Base-by-base conservation (phyloP, 1,140 invertebrate genomes). In the Pissodes strobi region DNA sequence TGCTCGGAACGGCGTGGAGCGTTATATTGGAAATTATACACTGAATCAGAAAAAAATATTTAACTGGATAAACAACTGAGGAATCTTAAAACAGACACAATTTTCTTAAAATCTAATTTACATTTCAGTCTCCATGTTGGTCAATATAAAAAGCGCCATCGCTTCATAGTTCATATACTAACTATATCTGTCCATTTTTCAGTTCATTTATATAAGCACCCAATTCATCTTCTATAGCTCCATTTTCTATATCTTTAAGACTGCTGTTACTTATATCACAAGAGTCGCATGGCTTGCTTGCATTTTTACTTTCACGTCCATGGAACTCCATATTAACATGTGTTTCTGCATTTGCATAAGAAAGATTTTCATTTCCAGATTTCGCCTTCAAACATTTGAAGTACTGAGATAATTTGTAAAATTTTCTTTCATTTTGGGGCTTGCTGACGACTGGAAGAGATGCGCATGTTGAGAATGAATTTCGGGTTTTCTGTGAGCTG, bases 181-280 rank as follows among this genome's bases (percentile, higher is more conserved):
- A 12, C 34, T 57, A 63, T 34, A 63, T 45, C 45, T 74, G 69
- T 0, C 74, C 60, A 30, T 61, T 57, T 46, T 67, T 67, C 13
- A 78, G 55, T 46, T 78, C 75, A 46, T 72, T 71, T 74, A 80
- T 79, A 66, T 80, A 80, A 13, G 69, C 64, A 3, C 74, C 74
- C 15, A 81, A 64, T 68, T 81, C 80, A 39, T 79, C 79, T 59
- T 78, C 72, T 1, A 81, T 67, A 2, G 73, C 77, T 1, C 68
- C 72, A 9, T 63, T 58, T 56, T 81, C 79, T 1, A 79, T 72
- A 56, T 80, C 76, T 46, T 69, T 76, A 18, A 81, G 64, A 53
- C 79, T 80, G 39, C 75, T 78, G 68, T 81, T 81, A 60, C 77
- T 80, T 49, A 81, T 79, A 30, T 76, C 69, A 49, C 69, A 73